These are phyloP conservation scores for Heliconius cydno DNA, from an alignment of 2,888 invertebrate species.

Conservation along the genomic window DNA sequence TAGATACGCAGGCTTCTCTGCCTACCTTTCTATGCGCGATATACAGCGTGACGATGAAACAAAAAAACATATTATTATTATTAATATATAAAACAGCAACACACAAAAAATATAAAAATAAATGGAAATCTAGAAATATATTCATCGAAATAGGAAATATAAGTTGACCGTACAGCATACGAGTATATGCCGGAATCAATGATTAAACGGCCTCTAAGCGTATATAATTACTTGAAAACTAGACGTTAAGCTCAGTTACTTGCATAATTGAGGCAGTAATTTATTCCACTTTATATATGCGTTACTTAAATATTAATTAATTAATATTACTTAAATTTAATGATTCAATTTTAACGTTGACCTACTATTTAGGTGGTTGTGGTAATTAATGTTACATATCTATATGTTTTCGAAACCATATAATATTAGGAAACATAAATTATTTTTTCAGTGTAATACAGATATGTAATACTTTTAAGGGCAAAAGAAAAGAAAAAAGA, in stretches of 20 bases:
- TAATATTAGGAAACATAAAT: background rate
- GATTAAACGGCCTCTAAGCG: constrained; percentile 21
- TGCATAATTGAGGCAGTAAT: constrained; percentile 17
- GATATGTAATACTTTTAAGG: background rate
- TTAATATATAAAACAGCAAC: background rate
- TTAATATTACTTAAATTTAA: constrained; percentile 9
- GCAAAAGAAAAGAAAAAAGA: background rate
- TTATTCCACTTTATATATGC: constrained; percentile 17
- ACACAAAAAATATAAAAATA: background rate
- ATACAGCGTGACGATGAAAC: no score
- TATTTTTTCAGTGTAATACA: background rate
- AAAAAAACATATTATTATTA: background rate
- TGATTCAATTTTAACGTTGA: constrained; percentile 1
- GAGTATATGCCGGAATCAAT: constrained; percentile 9
- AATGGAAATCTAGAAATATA: constrained; percentile 5
- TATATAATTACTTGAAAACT: constrained; percentile 24
- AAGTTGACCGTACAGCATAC: constrained; percentile 6
- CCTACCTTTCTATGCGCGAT: no score
- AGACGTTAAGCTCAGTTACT: constrained; percentile 28
- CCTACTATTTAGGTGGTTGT: background rate
- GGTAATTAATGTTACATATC: background rate
- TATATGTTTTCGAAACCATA: background rate
- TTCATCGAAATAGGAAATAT: constrained; percentile 22
- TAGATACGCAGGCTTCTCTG: no score
- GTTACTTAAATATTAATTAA: background rate